A percentile compares a stretch with the other conserved stretches of the same genome.
Conservation (phyloP, 2,113 vertebrate species). For the Ardeotis arabs region DNA sequence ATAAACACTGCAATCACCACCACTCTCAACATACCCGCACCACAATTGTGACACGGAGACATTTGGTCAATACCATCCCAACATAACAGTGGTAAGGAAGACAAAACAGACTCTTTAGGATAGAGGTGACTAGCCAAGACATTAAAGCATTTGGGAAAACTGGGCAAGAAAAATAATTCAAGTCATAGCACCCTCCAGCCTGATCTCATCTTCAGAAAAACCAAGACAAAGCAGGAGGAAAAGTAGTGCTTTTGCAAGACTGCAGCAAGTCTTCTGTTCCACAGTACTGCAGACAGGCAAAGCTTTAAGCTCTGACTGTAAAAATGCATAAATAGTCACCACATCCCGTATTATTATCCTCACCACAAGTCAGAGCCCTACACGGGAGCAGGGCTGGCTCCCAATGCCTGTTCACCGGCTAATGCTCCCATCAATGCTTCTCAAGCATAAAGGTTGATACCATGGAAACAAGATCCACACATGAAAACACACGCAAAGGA, state of each 20-base stretch:
- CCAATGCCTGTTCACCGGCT: conserved; percentile 18
- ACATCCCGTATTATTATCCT: background rate
- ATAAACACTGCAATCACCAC: background rate
- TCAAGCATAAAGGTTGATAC: background rate
- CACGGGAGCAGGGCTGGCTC: background rate
- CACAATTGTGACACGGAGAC: background rate
- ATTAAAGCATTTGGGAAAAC: background rate
- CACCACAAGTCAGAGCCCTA: background rate
- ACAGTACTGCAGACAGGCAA: background rate
- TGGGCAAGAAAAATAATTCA: background rate
- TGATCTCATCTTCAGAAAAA: background rate
- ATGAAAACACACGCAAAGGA: background rate
- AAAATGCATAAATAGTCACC: background rate
- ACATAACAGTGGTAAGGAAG: background rate
- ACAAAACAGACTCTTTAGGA: background rate
- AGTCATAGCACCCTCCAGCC: background rate
- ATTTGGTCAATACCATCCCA: background rate
- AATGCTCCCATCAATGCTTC: background rate
- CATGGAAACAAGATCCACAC: conserved; percentile 62
- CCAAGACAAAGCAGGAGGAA: background rate
- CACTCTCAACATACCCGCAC: accelerated
- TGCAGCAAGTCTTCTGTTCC: background rate
- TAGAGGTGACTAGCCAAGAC: background rate
- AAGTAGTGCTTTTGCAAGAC: background rate
- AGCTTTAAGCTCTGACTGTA: background rate